phyloP scores from a whole-genome alignment of 2,888 invertebrate genomes.

The Cenopis cana region DNA sequence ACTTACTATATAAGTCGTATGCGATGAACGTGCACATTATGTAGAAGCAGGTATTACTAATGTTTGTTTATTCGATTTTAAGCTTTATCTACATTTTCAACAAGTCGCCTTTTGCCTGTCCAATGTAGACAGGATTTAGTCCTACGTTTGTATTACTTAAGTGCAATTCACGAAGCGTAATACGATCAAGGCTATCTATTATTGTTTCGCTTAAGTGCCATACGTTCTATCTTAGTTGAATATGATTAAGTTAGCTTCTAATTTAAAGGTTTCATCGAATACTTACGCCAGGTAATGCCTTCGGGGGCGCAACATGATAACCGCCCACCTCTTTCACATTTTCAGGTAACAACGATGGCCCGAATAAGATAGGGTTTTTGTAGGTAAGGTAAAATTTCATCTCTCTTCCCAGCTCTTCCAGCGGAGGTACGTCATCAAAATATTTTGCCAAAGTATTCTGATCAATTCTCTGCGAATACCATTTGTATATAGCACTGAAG shows the following conservation, averaged over 20 bases:
- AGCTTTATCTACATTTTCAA: background rate
- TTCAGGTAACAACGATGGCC: constrained; percentile 79
- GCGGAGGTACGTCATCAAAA: constrained; percentile 78
- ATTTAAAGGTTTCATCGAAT: constrained; percentile 5
- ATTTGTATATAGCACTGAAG: constrained; percentile 55
- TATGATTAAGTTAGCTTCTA: background rate
- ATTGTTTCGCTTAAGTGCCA: too few relatives aligned
- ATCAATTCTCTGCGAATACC: constrained; percentile 55
- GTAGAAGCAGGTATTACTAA: too few relatives aligned
- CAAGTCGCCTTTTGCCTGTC: background rate
- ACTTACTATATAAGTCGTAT: too few relatives aligned
- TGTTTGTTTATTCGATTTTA: background rate
- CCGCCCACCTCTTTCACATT: constrained; percentile 86
- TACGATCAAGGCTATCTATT: constrained; percentile 4
- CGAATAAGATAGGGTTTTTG: constrained; percentile 82
- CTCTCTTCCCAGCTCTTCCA: constrained; percentile 78
- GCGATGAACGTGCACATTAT: too few relatives aligned
- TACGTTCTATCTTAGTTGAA: background rate
- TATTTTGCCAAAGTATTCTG: constrained; percentile 64
- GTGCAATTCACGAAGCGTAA: constrained; percentile 11
- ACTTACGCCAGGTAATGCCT: constrained; percentile 71
- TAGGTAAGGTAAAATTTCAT: constrained; percentile 84
- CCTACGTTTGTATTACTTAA: background rate
- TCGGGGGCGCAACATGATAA: constrained; percentile 75
- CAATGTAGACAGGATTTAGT: background rate